Evolutionary conservation across 2,113 vertebrate species (phyloP).

Genomic region (Formicarius rufipectus): DNA sequence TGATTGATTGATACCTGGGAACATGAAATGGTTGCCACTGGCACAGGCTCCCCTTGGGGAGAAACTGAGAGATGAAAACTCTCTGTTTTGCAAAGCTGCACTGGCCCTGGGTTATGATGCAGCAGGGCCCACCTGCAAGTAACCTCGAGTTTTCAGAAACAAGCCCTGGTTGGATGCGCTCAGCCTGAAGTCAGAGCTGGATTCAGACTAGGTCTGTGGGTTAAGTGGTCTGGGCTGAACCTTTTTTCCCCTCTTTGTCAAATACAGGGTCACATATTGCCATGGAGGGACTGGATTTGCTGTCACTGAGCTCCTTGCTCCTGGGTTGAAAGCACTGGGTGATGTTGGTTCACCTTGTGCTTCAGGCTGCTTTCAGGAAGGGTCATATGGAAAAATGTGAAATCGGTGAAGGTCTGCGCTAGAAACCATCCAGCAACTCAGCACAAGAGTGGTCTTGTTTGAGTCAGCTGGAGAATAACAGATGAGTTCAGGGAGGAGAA

Average conservation of each 20-base stretch:
- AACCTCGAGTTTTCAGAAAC: background rate
- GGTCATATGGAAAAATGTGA: background rate
- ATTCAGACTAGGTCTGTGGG: background rate
- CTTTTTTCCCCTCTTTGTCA: background rate
- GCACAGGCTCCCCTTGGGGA: background rate
- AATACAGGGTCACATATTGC: background rate
- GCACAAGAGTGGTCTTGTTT: background rate
- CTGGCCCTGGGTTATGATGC: background rate
- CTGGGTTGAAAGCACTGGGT: background rate
- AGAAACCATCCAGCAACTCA: background rate
- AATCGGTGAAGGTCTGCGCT: background rate
- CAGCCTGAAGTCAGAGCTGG: background rate
- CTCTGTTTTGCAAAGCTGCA: background rate
- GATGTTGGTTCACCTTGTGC: background rate
- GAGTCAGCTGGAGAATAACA: background rate
- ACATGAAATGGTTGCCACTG: background rate
- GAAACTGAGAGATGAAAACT: background rate
- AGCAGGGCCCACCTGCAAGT: background rate
- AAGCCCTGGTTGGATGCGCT: background rate
- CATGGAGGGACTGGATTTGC: background rate
- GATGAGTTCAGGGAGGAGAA: background rate
- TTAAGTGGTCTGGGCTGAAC: background rate
- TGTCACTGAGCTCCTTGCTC: background rate
- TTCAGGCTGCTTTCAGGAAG: background rate
- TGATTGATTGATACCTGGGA: background rate